phyloP scores from a whole-genome alignment of 53 echinoderm and acorn worm genomes.

The Actinopyga echinites region DNA sequence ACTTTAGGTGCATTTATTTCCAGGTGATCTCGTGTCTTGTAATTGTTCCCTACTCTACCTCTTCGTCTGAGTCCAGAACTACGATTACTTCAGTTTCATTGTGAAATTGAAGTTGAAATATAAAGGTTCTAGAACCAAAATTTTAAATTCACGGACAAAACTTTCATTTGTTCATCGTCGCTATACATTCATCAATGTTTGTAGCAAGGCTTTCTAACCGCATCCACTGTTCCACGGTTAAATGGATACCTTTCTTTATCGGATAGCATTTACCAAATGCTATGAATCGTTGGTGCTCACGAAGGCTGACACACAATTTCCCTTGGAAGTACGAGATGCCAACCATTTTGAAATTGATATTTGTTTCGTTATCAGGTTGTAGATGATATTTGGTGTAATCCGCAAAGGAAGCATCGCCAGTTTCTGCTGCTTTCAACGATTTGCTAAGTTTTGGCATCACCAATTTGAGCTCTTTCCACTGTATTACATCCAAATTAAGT shows the following conservation, averaged over 20 bases:
- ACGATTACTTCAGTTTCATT: slow-evolving; percentile 21
- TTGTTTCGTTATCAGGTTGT: slow-evolving; percentile 7
- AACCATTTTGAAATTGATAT: not conserved
- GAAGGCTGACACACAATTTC: not conserved
- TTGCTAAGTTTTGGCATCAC: not conserved
- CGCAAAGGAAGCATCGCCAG: not conserved
- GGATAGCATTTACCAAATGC: slow-evolving; percentile 8
- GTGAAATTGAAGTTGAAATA: not conserved
- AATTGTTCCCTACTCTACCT: not conserved
- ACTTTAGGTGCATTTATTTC: not conserved
- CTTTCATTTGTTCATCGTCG: not conserved
- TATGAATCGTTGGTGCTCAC: not conserved
- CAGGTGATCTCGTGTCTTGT: not conserved
- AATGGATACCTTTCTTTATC: slow-evolving; percentile 19
- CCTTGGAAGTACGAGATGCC: not conserved
- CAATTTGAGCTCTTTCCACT: slow-evolving; percentile 5
- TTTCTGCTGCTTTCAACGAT: slow-evolving; percentile 2
- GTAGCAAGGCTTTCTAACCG: not conserved
- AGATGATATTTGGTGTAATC: not conserved
- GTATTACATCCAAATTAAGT: not conserved
- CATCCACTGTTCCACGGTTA: slow-evolving; percentile 5
- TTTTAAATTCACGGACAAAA: not conserved
- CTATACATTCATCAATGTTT: slow-evolving; percentile 11
- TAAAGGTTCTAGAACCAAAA: not conserved
- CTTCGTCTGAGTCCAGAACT: slow-evolving; percentile 6